A percentile compares a stretch with the other conserved stretches of the same genome.
phyloP scores from a whole-genome alignment of 2,797 vertebrate genomes.

The Tenualosa ilisha region DNA sequence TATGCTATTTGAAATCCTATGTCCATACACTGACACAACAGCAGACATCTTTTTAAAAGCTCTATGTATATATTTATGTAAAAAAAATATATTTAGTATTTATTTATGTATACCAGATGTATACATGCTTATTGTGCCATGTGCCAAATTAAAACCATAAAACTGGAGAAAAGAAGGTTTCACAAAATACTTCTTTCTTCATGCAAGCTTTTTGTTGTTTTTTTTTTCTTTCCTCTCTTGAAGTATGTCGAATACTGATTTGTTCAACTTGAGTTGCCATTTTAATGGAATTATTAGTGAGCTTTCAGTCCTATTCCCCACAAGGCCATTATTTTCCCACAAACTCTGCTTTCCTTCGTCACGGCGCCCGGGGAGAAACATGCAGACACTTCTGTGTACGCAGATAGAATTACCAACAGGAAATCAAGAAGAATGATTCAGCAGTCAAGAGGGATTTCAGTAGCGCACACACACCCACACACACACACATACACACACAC shows the following conservation, averaged over 20 bases:
- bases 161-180: slow-evolving; percentile 76
- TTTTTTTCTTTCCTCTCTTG: slow-evolving; percentile 54
- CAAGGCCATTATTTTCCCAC: neutral
- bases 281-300: slow-evolving; percentile 27
- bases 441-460: slow-evolving; percentile 2
- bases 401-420: slow-evolving; percentile 13
- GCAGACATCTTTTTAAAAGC: slow-evolving; percentile 77
- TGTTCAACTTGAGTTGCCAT: slow-evolving; percentile 26
- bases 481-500: neutral
- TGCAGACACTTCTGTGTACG: neutral
- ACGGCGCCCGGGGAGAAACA: neutral
- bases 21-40: slow-evolving; percentile 62
- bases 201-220: slow-evolving; percentile 64
- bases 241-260: slow-evolving; percentile 28
- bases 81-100: slow-evolving; percentile 86
- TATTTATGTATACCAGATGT: slow-evolving; percentile 87
- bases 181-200: slow-evolving; percentile 63
- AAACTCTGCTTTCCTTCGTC: neutral
- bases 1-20: slow-evolving; percentile 60
- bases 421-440: slow-evolving; percentile 22
- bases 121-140: slow-evolving; percentile 87
- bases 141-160: slow-evolving; percentile 87
- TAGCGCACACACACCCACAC: neutral
- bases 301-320: slow-evolving; percentile 6
- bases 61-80: slow-evolving; percentile 86